These are phyloP conservation scores for Diplodus puntazzo DNA, from an alignment of 2,797 vertebrate genomes.

Conservation along the genomic window DNA sequence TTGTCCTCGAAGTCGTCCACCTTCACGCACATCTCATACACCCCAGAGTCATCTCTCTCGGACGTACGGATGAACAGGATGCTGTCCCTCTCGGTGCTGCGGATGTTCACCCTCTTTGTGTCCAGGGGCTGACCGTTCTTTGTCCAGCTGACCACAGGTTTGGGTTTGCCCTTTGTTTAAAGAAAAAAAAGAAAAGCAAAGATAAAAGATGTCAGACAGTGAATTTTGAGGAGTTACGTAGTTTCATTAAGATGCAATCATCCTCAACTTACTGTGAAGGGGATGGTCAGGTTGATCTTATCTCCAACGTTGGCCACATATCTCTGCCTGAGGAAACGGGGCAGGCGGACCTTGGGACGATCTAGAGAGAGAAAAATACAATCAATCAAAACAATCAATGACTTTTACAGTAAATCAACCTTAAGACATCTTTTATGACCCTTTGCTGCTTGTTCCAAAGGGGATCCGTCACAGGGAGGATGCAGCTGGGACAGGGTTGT, in stretches of 20 bases:
- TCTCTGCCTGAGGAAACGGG: constrained; percentile 92
- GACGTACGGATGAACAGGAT: constrained; percentile 94
- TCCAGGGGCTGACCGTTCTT: constrained; percentile 90
- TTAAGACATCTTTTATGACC: neutral
- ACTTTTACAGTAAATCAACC: neutral
- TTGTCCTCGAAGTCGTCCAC: constrained; percentile 92
- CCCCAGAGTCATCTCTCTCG: constrained; percentile 90
- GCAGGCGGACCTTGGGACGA: constrained; percentile 93
- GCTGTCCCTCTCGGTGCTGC: constrained; percentile 88
- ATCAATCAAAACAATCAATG: neutral
- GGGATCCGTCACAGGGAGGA: neutral
- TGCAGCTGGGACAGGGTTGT: neutral
- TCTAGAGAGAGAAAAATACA: constrained; percentile 78
- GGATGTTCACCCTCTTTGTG: constrained; percentile 86
- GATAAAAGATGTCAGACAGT: too few relatives aligned
- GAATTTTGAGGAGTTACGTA: rapidly evolving
- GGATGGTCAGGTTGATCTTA: constrained; percentile 93
- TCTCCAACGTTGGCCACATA: constrained; percentile 88
- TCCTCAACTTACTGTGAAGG: constrained; percentile 89
- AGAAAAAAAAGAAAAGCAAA: neutral
- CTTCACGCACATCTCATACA: constrained; percentile 89
- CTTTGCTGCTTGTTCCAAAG: neutral
- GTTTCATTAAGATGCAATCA: neutral
- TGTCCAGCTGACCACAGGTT: constrained; percentile 90
- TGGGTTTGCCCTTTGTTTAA: constrained; percentile 88